Evolutionary conservation across 2,113 vertebrate genomes (phyloP), one percentile per base, ranked within the genome.

Genomic region (Rana temporaria): DNA sequence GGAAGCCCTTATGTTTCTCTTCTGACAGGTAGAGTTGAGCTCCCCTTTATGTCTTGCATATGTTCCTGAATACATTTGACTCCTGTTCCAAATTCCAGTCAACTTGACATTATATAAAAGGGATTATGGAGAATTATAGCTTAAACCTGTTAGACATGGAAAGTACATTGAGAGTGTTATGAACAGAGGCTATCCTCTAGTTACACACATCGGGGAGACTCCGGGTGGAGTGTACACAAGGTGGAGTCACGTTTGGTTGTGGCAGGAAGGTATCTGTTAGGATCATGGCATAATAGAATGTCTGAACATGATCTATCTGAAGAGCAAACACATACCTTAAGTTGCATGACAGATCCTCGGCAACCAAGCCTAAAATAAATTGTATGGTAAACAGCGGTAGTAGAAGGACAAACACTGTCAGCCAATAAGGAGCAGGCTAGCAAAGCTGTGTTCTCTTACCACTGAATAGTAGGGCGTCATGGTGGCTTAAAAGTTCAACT

Each of bases 281-380:
- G 78, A 80, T 69, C 78, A 80, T 19, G 26, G 78, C 30, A 60
- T 60, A 59, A 69, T 68, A 67, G 64, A 11, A 20, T 2, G 32
- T 16, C 8, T 17, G 6, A 26, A 42, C 34, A 63, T 11, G 22
- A 52, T 71, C 16, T 15, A 53, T 71, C 67, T 20, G 38, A 68
- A 42, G 68, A 24, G 79, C 64, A 81, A 81, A 81, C 79, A 81
- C 57, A 30, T 60, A n/a, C n/a, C 16, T 71, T 62, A 63, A 52
- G 66, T 6, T 24, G 55, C 66, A 48, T 80, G 78, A 80, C 78
- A 80, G 78, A 80, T 70, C 30, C 78, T 80, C 79, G 22, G 79
- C 79, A 81, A 81, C 79, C 57, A 3, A 56, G 24, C 38, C 68
- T 18, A n/a, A 72, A 63, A 69, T 71, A 52, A 62, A 69, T 48